These are phyloP conservation scores for Chrysocyon brachyurus DNA, from an alignment of 2,797 vertebrate species.

Conservation along the genomic window DNA sequence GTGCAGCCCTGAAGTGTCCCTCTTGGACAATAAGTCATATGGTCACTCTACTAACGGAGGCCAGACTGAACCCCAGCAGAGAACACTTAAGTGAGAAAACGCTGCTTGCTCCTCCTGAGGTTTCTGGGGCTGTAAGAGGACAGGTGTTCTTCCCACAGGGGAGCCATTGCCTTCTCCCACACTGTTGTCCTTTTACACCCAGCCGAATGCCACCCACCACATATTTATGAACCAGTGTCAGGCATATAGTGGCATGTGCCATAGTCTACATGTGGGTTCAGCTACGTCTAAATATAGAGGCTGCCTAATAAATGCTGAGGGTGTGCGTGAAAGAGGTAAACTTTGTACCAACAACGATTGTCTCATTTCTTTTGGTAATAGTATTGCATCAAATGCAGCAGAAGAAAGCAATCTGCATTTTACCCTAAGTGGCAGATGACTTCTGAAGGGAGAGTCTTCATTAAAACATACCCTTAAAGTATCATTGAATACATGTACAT, in stretches of 20 bases:
- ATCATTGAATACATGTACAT: background rate
- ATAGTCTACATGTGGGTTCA: background rate
- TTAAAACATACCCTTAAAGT: background rate
- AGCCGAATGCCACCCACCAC: background rate
- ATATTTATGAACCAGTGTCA: background rate
- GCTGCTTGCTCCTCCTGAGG: background rate
- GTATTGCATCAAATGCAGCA: background rate
- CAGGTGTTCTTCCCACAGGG: background rate
- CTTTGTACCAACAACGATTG: background rate
- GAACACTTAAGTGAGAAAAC: background rate
- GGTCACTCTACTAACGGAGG: background rate
- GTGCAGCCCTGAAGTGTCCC: no score
- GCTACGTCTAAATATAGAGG: background rate
- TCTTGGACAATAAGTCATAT: background rate
- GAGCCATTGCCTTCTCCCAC: background rate
- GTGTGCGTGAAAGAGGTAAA: constrained; percentile 40
- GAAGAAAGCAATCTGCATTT: constrained; percentile 17
- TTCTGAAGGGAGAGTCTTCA: background rate
- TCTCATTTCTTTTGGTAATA: constrained; percentile 1
- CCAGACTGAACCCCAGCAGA: background rate
- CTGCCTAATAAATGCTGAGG: background rate
- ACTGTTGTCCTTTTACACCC: background rate
- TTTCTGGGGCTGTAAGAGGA: background rate
- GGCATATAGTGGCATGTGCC: background rate
- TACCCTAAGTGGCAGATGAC: background rate